Evolutionary conservation across 2,797 vertebrate genomes (phyloP).

Genomic region (Limosa lapponica): DNA sequence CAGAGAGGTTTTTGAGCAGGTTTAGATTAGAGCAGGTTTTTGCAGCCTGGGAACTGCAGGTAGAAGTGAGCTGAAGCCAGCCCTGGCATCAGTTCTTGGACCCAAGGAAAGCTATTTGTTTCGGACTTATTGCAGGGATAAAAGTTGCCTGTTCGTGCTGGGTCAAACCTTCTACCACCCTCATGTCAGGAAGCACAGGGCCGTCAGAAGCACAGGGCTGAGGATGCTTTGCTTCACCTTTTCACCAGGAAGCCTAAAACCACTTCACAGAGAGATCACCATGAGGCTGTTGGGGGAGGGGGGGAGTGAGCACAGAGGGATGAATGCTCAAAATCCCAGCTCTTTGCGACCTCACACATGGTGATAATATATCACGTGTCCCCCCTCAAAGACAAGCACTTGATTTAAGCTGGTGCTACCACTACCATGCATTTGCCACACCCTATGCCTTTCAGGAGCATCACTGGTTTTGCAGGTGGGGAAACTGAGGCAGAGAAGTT

Average conservation of each 20-base stretch:
- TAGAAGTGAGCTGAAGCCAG: background rate
- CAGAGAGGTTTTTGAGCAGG: background rate
- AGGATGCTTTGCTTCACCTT: background rate
- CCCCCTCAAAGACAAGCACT: background rate
- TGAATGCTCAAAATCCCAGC: background rate
- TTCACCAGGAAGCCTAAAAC: background rate
- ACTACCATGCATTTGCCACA: rapidly evolving
- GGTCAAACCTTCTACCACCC: background rate
- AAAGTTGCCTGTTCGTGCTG: background rate
- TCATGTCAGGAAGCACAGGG: rapidly evolving
- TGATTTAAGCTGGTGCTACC: background rate
- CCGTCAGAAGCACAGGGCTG: background rate
- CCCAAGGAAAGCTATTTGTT: background rate
- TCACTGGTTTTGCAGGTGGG: background rate
- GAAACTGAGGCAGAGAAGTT: background rate
- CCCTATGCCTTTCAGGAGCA: background rate
- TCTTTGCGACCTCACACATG: rapidly evolving
- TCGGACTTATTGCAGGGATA: background rate
- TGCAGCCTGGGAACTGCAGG: background rate
- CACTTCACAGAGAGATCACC: background rate
- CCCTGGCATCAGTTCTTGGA: background rate
- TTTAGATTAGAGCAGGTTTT: background rate
- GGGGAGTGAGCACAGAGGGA: rapidly evolving
- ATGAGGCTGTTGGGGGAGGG: rapidly evolving
- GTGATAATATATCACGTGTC: rapidly evolving